Base-by-base conservation (phyloP, 2,888 invertebrate genomes). In the Odontocolon sp. region DNA sequence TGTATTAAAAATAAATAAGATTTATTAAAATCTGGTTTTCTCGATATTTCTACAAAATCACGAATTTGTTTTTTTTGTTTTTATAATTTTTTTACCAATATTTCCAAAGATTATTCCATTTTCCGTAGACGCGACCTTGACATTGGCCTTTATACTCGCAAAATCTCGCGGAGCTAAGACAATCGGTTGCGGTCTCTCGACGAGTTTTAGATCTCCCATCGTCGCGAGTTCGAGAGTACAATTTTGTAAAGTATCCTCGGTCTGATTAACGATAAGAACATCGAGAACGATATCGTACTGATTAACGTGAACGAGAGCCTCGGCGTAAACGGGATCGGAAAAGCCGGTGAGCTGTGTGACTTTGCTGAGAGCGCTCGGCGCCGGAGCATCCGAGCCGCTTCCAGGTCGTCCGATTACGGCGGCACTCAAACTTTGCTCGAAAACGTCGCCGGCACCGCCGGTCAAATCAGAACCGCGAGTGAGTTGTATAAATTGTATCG, bases 101-200 rank as follows among this genome's bases (percentile, higher is more conserved):
- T 99, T 99, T 74, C 99, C 99, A 92, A 99, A 99, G 84, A 99
- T 99, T 83, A 99, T 98, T 72, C 99, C 99, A 91, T 99, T 99
- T 92, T 99, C 99, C 0, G 99, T 99, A 9, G 99, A 99, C 0
- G 99, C 98, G n/a, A 98, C 98, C 91, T 99, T 99, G 42, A 99
- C 98, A 88, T 98, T 98, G 4, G 99, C 99, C 91, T 99, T 98
- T 87, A 99, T 99, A 90, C 98, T 97, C 86, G 98, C 97, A 91
- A 97, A 99, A 92, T 99, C 99, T 85, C 98, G 94, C 0, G 99
- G 99, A 3, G 98, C 99, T 82, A 99, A 92, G 63, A 99, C 98
- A 63, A 99, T 95, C 0, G 98, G 96, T 85, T 96, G 96, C 0
- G 99, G 99, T 86, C 99, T 96, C 91, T 99, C 99, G 40, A 99